A percentile compares a stretch with the other conserved stretches of the same genome.
These are phyloP conservation scores for Antidorcas marsupialis DNA, from an alignment of 2,113 vertebrate species.

Conservation along the genomic window DNA sequence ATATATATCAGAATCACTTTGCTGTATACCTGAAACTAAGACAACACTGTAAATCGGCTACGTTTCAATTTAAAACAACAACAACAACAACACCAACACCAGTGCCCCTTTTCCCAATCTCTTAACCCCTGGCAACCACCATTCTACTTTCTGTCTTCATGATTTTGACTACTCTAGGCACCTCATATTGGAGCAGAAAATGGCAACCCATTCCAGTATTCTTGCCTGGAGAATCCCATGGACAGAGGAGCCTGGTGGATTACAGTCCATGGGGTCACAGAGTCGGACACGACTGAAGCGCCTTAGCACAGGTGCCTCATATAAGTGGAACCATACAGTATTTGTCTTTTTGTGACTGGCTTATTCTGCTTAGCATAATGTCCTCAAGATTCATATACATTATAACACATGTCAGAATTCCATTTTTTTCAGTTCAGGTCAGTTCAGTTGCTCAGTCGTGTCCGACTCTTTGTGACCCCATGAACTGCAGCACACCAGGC, in stretches of 20 bases:
- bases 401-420: neutral
- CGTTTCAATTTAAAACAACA: neutral
- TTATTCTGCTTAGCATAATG: neutral
- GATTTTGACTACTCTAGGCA: neutral
- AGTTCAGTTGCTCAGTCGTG: too few relatives aligned
- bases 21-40: neutral
- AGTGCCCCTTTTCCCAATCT: neutral
- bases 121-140: neutral
- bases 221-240: neutral
- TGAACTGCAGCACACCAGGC: fast-evolving
- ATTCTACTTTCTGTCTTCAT: neutral
- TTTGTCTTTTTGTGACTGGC: neutral
- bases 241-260: neutral
- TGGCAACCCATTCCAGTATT: neutral
- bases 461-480: too few relatives aligned
- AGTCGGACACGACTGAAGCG: fast-evolving
- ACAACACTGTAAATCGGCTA: neutral
- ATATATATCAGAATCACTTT: neutral
- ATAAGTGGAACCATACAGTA: neutral
- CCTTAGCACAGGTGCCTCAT: neutral
- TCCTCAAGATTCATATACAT: neutral
- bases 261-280: neutral
- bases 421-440: too few relatives aligned
- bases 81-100: neutral
- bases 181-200: neutral